Evolutionary conservation across 2,797 vertebrate species (phyloP).

Genomic region (Spatula versicolor): DNA sequence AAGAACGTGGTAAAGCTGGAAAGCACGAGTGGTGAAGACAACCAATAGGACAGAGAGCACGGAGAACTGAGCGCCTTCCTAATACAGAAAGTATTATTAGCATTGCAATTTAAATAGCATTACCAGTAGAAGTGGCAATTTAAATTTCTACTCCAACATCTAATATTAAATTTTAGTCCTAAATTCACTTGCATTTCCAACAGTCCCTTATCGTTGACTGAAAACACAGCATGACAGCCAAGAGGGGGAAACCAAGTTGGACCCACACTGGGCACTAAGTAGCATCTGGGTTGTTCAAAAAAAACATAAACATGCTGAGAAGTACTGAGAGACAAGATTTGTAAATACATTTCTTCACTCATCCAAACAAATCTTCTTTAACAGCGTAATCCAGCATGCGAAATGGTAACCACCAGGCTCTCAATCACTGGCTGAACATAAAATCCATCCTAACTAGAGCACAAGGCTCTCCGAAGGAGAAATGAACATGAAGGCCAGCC

Average conservation of each 20-base stretch:
- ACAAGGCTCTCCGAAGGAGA: not conserved
- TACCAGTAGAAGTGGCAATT: not conserved
- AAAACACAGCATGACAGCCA: not conserved
- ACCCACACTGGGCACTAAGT: not conserved
- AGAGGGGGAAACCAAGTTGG: not conserved
- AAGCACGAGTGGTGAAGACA: not conserved
- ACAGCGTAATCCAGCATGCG: conserved; percentile 20
- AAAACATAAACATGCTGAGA: not conserved
- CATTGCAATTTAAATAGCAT: not conserved
- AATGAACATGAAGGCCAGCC: conserved; percentile 43
- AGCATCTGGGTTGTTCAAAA: not conserved
- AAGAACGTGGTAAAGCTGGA: not conserved
- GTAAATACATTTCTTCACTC: not conserved
- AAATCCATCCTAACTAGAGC: not conserved
- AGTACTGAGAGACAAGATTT: not conserved
- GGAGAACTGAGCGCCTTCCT: not conserved
- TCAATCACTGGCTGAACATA: not conserved
- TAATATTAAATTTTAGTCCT: not conserved
- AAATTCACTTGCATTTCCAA: not conserved
- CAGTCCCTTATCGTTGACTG: not conserved
- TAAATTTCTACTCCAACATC: not conserved
- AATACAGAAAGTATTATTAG: not conserved
- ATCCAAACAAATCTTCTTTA: conserved; percentile 15
- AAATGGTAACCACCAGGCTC: not conserved
- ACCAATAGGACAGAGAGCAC: not conserved